Percentiles rank a stretch among this genome's conserved stretches.
phyloP scores from a whole-genome alignment of 2,113 vertebrate species.

The Cairina moschata region DNA sequence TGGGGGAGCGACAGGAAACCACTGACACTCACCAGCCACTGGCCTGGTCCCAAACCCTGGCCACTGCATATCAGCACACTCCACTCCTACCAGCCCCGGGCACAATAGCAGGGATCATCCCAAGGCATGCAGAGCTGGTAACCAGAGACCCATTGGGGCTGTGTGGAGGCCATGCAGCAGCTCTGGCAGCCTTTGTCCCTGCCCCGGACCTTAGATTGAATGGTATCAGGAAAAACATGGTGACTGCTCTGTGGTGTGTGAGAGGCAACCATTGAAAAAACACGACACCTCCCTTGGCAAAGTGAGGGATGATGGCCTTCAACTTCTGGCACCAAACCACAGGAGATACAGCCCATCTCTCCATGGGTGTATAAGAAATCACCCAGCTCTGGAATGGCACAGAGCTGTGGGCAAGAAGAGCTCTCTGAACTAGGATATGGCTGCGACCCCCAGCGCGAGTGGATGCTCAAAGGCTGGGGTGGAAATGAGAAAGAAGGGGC shows the following conservation, averaged over 20 bases:
- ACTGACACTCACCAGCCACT: not conserved
- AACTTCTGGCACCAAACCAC: not conserved
- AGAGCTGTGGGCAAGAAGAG: not conserved
- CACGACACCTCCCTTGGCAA: not conserved
- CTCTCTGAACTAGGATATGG: not conserved
- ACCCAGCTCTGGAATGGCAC: not conserved
- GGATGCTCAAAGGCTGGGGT: not conserved
- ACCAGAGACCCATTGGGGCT: not conserved
- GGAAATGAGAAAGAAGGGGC: rapidly evolving
- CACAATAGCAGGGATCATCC: not conserved
- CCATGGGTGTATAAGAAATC: not conserved
- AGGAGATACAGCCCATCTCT: not conserved
- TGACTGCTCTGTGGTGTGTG: not conserved
- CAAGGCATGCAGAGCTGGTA: not conserved
- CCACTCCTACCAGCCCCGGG: not conserved
- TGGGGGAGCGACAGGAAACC: not conserved
- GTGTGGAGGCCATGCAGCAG: not conserved
- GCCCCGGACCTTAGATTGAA: not conserved
- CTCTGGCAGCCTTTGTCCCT: not conserved
- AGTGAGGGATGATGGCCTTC: not conserved
- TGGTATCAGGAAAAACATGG: rapidly evolving
- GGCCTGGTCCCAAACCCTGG: not conserved
- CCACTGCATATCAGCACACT: not conserved
- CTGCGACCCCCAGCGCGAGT: not conserved
- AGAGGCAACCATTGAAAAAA: not conserved